Evolutionary conservation across 2,888 invertebrate species (phyloP), one percentile per base, ranked within the genome.

Genomic region (Spicauda simplicius): DNA sequence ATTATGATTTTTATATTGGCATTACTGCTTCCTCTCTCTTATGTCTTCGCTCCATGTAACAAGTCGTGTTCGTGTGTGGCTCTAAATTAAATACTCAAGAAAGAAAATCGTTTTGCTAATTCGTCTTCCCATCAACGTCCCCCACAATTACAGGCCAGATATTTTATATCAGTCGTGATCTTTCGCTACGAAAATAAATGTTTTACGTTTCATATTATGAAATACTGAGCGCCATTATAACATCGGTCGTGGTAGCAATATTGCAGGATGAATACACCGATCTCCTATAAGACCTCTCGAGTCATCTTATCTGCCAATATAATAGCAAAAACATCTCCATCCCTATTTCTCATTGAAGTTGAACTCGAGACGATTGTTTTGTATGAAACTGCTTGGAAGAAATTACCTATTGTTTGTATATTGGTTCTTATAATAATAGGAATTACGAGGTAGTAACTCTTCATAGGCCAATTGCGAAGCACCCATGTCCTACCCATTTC

Each of bases 221-320:
- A 72, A 71, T 64, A 69, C 68, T 72, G 71, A 72, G 74, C 70
- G 61, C 73, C 64, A 79, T 80, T 80, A 78, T 78, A 71, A 74
- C 72, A 76, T 72, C 70, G 72, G 71, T 72, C 67, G 48, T 66
- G 67, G 69, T 61, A 77, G 82, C 82, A 84, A 84, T 89, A 88
- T 88, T 85, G 83, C 79, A 79, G 79, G 76, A 79, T 77, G 77
- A 84, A 79, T 74, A 70, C 75, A 68, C 75, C 74, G 80, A 81
- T 82, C 77, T 80, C 78, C 76, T 75, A 72, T 73, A 72, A 78
- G 77, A 67, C 79, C 84, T 80, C 86, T 88, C 78, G 79, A 83
- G 81, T 73, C 76, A 78, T 75, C 84, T 86, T 84, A 87, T 85
- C 84, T 80, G 74, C 80, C 81, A 84, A 84, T 56, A 88, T 89